A percentile compares a stretch with the other conserved stretches of the same genome.
These are phyloP conservation scores for Patella caerulea DNA, from an alignment of 2,888 invertebrate species.

Conservation along the genomic window DNA sequence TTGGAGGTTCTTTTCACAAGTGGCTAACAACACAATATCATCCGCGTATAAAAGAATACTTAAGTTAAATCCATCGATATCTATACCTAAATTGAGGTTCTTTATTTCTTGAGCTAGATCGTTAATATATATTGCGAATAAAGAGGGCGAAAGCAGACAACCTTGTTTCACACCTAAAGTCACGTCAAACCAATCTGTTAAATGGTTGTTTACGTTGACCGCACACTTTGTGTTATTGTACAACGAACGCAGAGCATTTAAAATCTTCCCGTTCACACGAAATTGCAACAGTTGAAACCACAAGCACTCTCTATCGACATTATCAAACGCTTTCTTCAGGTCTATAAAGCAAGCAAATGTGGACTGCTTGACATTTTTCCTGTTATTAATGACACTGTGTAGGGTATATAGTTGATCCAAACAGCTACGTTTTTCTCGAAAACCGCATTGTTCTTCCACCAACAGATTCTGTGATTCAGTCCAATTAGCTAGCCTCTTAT, in stretches of 20 bases:
- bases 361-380: neutral
- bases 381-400: neutral
- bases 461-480: too few relatives aligned
- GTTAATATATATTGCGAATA: neutral
- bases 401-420: neutral
- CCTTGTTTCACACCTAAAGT: constrained; percentile 4
- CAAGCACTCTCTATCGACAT: neutral
- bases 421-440: neutral
- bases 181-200: neutral
- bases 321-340: neutral
- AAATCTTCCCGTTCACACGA: neutral
- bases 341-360: neutral
- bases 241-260: neutral
- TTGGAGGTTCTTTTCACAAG: too few relatives aligned
- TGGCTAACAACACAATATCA: too few relatives aligned
- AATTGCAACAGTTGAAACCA: too few relatives aligned
- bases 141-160: neutral
- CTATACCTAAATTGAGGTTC: neutral
- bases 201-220: neutral
- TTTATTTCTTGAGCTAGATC: constrained; percentile 11
- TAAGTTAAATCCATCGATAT: neutral
- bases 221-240: neutral
- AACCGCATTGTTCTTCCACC: too few relatives aligned
- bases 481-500: too few relatives aligned
- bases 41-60: too few relatives aligned